Evolutionary conservation across 2,797 vertebrate species (phyloP).

Genomic region (Amblyraja radiata): DNA sequence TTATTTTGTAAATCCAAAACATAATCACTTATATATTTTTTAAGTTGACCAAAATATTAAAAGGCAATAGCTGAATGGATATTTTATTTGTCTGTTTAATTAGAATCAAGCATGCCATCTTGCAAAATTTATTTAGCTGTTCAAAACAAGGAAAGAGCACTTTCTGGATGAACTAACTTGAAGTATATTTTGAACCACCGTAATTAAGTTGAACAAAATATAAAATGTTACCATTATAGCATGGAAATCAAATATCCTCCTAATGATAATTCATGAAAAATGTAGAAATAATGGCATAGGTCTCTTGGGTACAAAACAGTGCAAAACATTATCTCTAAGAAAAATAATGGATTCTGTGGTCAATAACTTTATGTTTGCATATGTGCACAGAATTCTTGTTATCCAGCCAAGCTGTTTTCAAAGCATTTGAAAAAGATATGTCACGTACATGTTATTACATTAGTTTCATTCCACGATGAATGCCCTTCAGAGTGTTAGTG

Average conservation of each 20-base stretch:
- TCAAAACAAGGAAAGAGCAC: neutral
- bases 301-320: neutral
- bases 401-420: conserved; percentile 65
- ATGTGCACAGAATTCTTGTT: conserved; percentile 45
- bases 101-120: neutral
- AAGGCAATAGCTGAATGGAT: neutral
- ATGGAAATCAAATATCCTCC: neutral
- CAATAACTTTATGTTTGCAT: conserved; percentile 37
- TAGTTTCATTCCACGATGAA: conserved; percentile 81
- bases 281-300: neutral
- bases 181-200: conserved; percentile 4
- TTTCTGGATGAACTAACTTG: neutral
- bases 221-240: neutral
- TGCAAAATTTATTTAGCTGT: neutral
- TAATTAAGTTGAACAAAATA: neutral
- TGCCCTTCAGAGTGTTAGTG: conserved; percentile 76
- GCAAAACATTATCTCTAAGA: conserved; percentile 31
- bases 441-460: conserved; percentile 72
- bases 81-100: neutral
- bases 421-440: conserved; percentile 67
- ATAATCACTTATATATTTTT: neutral
- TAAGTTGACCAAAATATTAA: neutral
- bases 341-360: conserved; percentile 33
- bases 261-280: conserved; percentile 27
- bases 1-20: neutral